Evolutionary conservation across 1,140 invertebrate species (phyloP).

Genomic region (Panulirus ornatus): DNA sequence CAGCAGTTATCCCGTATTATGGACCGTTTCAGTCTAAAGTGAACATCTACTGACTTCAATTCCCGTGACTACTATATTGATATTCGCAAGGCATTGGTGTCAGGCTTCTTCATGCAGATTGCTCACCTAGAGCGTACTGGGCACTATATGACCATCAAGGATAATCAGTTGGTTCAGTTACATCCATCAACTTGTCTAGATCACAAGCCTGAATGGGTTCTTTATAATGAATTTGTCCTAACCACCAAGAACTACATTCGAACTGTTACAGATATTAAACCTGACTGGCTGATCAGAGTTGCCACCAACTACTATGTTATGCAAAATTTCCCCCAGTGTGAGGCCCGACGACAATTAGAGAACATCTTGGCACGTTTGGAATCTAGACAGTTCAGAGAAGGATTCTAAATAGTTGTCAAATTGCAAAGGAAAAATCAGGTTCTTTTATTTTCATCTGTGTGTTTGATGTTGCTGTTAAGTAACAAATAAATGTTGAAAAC

Average conservation of each 20-base stretch:
- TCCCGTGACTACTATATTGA: constrained; percentile 99
- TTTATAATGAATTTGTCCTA: constrained; percentile 99
- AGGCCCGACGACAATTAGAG: constrained; percentile 96
- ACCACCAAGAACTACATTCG: constrained; percentile 99
- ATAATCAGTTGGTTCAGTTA: constrained; percentile 98
- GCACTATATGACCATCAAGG: constrained; percentile 98
- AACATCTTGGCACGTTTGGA: constrained; percentile 89
- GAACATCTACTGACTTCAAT: constrained; percentile 97
- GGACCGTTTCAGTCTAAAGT: constrained; percentile 94
- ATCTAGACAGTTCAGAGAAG: constrained; percentile 91
- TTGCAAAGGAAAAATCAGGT: constrained; percentile 3
- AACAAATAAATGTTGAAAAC: background rate
- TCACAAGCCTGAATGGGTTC: constrained; percentile 99
- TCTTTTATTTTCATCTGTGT: background rate
- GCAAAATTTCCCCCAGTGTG: constrained; percentile 97
- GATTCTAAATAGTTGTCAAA: constrained; percentile 81
- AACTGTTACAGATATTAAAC: too few species aligned
- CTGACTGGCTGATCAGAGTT: constrained; percentile 95
- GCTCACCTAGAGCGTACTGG: constrained; percentile 95
- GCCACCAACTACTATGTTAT: constrained; percentile 99
- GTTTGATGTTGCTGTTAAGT: background rate
- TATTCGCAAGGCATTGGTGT: constrained; percentile 97
- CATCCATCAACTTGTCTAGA: constrained; percentile 99
- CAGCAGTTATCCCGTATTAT: constrained; percentile 91
- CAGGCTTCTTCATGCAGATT: constrained; percentile 99